Conservation (phyloP, 1,140 invertebrate genomes). For the Hyles vespertilio region DNA sequence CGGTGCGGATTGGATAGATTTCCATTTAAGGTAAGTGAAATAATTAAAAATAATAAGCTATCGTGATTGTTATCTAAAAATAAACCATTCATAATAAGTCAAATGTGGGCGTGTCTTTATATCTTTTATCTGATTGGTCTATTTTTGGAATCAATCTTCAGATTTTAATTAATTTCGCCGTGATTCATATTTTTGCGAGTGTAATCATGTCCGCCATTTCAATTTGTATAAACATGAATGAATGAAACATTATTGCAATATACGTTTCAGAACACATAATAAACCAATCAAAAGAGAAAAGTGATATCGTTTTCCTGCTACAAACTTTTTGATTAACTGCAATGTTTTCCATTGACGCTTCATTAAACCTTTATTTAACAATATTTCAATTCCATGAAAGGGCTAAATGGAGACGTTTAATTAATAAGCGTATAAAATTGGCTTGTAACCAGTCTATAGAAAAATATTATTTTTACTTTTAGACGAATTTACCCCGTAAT, state of each 20-base stretch:
- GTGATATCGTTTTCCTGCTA: too few relatives aligned
- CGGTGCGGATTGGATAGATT: slow-evolving; percentile 77
- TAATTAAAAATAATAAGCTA: background rate
- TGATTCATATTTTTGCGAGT: too few relatives aligned
- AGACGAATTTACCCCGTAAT: slow-evolving; percentile 92
- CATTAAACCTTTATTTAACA: slow-evolving; percentile 2
- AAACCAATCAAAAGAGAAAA: background rate
- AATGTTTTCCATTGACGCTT: slow-evolving; percentile 3
- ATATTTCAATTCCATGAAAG: background rate
- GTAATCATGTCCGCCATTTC: background rate
- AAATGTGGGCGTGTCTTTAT: background rate
- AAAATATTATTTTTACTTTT: slow-evolving; percentile 31
- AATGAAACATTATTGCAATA: background rate
- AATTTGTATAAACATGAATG: background rate
- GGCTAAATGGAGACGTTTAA: background rate
- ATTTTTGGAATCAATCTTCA: too few relatives aligned
- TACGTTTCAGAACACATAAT: background rate
- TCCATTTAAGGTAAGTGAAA: slow-evolving; percentile 69
- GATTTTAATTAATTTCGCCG: too few relatives aligned
- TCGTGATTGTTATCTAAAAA: background rate
- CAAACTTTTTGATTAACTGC: background rate
- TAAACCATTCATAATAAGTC: too few relatives aligned
- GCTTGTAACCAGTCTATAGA: slow-evolving; percentile 2
- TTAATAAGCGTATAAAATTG: slow-evolving; percentile 8
- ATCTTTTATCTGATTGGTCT: background rate